A percentile compares a stretch with the other conserved stretches of the same genome.
These are phyloP conservation scores for Drosophila lowei DNA, from an alignment of 1,140 invertebrate species.

Conservation along the genomic window DNA sequence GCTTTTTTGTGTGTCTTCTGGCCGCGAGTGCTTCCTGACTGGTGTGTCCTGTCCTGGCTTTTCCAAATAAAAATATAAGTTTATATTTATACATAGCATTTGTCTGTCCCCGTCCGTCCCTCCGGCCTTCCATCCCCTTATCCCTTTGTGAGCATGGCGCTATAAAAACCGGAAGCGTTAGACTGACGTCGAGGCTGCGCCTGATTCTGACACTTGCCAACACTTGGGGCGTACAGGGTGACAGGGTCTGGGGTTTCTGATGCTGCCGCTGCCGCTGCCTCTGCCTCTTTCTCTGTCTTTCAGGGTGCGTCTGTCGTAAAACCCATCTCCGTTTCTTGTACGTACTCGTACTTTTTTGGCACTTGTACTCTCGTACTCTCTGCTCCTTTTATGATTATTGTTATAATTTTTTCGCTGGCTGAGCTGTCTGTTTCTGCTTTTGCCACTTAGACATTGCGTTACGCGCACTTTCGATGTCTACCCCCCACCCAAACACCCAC, in stretches of 20 bases:
- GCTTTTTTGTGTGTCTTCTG: slow-evolving; percentile 13
- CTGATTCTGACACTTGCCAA: slow-evolving; percentile 80
- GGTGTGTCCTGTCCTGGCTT: slow-evolving; percentile 42
- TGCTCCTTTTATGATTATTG: slow-evolving; percentile 76
- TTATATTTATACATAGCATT: slow-evolving; percentile 80
- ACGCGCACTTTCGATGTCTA: slow-evolving; percentile 50
- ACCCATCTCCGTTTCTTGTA: slow-evolving; percentile 41
- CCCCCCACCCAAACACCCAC: slow-evolving; percentile 1
- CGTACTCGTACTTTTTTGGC: slow-evolving; percentile 37
- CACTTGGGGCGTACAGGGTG: slow-evolving; percentile 73
- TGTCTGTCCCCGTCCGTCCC: slow-evolving; percentile 49
- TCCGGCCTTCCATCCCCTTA: slow-evolving; percentile 22
- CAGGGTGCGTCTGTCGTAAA: slow-evolving; percentile 56
- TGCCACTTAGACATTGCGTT: slow-evolving; percentile 72
- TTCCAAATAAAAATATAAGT: slow-evolving; percentile 75
- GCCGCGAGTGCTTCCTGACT: slow-evolving; percentile 28
- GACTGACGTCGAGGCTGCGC: slow-evolving; percentile 49
- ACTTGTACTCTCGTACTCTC: slow-evolving; percentile 70
- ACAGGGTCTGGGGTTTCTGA: slow-evolving; percentile 32
- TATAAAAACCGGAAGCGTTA: slow-evolving; percentile 77
- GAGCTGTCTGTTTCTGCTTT: slow-evolving; percentile 55
- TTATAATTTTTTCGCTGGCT: slow-evolving; percentile 63
- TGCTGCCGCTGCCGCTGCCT: slow-evolving; percentile 7
- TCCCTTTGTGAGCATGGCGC: slow-evolving; percentile 12
- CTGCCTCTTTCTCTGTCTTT: slow-evolving; percentile 39